Base-by-base conservation (phyloP, 2,797 vertebrate species). In the Xenopus petersii region DNA sequence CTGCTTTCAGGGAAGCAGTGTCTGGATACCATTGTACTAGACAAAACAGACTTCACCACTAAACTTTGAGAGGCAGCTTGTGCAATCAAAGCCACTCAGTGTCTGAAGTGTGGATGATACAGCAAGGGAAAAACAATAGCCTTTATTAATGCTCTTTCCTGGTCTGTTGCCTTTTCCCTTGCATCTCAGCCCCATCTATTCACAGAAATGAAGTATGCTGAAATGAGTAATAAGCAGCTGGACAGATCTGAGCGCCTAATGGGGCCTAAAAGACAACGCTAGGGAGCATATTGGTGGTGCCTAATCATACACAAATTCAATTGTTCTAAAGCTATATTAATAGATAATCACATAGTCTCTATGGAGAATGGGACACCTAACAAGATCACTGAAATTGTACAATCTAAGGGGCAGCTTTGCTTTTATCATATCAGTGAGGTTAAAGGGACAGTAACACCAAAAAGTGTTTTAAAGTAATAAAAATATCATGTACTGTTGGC, bases 11-110 rank as follows among this genome's bases (percentile, higher is more conserved):
- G 64, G 36, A 69, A 77, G 69, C 48, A 48, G 80, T 69, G 70
- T 80, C 82, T 79, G 80, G 60, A 80, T 80, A 67, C 51, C 71
- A 77, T 77, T 75, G 74, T 75, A 21, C 80, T 79, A 83, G 83
- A 80, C 80, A 79, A 80, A 84, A 84, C 81, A 82, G 80, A 72
- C 68, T 64, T 75, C 59, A 16, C 62, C 71, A 71, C 74, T 73
- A 74, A 68, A 74, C 46, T 64, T 75, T 26, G 16, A 74, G 70
- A 75, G 71, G 33, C 64, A 68, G 74, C 67, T 63, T 66, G 59
- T 58, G 73, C 77, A 80, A 73, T 73, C 63, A 71, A 17, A 79
- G 71, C 71, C 80, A 84, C 81, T 81, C 71, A 16, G 77, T 79
- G 77, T 79, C 71, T 79, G 67, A 79, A 79, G 77, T 73, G 66